A percentile compares a stretch with the other conserved stretches of the same genome.
These are phyloP conservation scores for Eriocheir sinensis DNA, from an alignment of 1,140 invertebrate species.

Conservation along the genomic window DNA sequence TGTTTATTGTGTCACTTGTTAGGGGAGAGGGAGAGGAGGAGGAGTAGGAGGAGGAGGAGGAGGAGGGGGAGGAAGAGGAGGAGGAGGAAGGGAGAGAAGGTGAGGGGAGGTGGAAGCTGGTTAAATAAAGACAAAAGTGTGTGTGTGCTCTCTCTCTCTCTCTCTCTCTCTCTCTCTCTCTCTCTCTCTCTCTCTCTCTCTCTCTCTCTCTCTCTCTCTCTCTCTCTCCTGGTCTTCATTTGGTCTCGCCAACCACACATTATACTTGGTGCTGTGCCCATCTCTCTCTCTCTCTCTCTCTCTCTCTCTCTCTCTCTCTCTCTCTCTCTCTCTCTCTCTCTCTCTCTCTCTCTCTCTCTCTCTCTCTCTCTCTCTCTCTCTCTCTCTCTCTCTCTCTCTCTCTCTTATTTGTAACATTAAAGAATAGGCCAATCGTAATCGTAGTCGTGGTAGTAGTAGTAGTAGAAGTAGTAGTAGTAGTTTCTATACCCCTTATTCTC, in stretches of 20 bases:
- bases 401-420: not conserved
- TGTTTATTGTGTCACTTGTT: not conserved
- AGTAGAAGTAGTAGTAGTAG: no score
- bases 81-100: not conserved
- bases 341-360: constrained; percentile 8
- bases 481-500: no score
- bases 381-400: not conserved
- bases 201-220: constrained; percentile 41
- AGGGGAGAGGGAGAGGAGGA: not conserved
- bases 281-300: constrained; percentile 38
- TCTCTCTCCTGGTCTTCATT: no score
- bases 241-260: no score
- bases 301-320: constrained; percentile 42
- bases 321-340: constrained; percentile 16
- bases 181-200: constrained; percentile 34
- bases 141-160: not conserved
- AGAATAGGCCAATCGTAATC: no score
- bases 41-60: not conserved
- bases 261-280: no score
- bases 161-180: constrained; percentile 33
- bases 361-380: constrained; percentile 31
- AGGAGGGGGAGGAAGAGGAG: no score
- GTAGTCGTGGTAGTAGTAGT: no score
- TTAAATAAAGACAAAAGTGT: constrained; percentile 26
- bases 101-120: not conserved